Evolutionary conservation across 2,888 invertebrate species (phyloP).

Genomic region (Caenorhabditis afra): DNA sequence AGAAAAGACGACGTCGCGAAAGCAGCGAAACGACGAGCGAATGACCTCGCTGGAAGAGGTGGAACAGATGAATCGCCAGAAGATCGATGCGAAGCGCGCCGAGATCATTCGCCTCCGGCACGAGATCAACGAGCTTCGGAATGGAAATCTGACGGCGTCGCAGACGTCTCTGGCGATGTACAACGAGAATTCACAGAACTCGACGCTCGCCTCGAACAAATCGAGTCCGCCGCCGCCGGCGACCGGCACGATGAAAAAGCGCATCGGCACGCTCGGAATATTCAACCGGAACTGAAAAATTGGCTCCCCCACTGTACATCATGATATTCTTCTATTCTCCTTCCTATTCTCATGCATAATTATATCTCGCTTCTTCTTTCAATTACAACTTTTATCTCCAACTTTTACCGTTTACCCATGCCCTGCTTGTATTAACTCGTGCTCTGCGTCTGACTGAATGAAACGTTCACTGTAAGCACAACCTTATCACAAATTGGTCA

Average conservation of each 20-base stretch:
- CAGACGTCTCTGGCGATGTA: slow-evolving; percentile 58
- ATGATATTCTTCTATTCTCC: too few relatives aligned
- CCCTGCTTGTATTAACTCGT: too few relatives aligned
- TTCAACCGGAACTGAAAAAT: slow-evolving; percentile 65
- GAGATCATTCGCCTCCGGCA: slow-evolving; percentile 54
- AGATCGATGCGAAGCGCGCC: slow-evolving; percentile 50
- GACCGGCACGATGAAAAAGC: slow-evolving; percentile 72
- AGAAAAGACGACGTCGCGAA: slow-evolving; percentile 52
- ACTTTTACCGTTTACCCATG: too few relatives aligned
- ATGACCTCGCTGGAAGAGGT: slow-evolving; percentile 28
- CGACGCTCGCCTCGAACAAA: slow-evolving; percentile 42
- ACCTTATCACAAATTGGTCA: too few relatives aligned
- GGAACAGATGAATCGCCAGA: slow-evolving; percentile 36
- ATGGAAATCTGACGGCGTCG: slow-evolving; percentile 52
- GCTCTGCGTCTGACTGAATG: too few relatives aligned
- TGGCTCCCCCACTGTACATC: too few relatives aligned
- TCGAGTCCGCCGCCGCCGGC: slow-evolving; percentile 51
- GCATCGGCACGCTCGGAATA: slow-evolving; percentile 68
- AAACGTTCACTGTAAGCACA: too few relatives aligned
- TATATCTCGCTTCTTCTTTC: too few relatives aligned
- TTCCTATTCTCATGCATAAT: too few relatives aligned
- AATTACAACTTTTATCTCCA: too few relatives aligned
- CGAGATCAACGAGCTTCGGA: slow-evolving; percentile 54
- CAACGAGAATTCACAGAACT: slow-evolving; percentile 58
- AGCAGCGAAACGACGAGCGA: slow-evolving; percentile 44